These are phyloP conservation scores for Caenorhabditis remanei DNA, from an alignment of 1,140 invertebrate genomes.

Conservation along the genomic window DNA sequence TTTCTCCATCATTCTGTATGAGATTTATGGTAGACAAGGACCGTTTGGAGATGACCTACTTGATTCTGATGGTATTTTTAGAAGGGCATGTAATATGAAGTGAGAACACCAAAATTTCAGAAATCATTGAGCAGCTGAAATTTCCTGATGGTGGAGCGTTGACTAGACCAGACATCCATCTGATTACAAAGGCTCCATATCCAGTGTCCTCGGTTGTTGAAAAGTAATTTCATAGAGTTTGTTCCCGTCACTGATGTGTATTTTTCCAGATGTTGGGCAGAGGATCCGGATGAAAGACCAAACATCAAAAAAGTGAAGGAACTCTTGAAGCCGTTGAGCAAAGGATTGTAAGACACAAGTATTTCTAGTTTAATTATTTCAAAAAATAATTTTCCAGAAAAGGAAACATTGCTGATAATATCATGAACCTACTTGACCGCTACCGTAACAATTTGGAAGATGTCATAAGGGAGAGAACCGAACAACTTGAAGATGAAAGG, in stretches of 20 bases:
- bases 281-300: constrained; percentile 56
- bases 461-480: constrained; percentile 90
- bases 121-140: constrained; percentile 57
- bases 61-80: constrained; percentile 47
- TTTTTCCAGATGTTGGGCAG: constrained; percentile 48
- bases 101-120: constrained; percentile 21
- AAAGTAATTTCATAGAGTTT: not conserved
- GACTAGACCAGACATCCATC: constrained; percentile 54
- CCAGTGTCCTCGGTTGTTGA: not conserved
- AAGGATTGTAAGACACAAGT: constrained; percentile 42
- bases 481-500: constrained; percentile 92
- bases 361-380: not conserved
- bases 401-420: constrained; percentile 88
- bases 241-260: not conserved
- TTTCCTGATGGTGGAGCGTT: not conserved
- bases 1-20: constrained; percentile 62
- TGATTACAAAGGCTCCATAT: constrained; percentile 28
- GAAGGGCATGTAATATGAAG: not conserved
- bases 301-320: constrained; percentile 43
- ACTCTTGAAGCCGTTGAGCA: constrained; percentile 1
- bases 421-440: constrained; percentile 88
- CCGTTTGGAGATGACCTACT: constrained; percentile 60
- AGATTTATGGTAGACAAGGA: constrained; percentile 64
- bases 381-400: constrained; percentile 80
- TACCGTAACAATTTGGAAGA: constrained; percentile 87